A percentile compares a stretch with the other conserved stretches of the same genome.
These are phyloP conservation scores for Palythoa heliodiscus DNA, from an alignment of 92 coral and sea anemone species.

Conservation along the genomic window DNA sequence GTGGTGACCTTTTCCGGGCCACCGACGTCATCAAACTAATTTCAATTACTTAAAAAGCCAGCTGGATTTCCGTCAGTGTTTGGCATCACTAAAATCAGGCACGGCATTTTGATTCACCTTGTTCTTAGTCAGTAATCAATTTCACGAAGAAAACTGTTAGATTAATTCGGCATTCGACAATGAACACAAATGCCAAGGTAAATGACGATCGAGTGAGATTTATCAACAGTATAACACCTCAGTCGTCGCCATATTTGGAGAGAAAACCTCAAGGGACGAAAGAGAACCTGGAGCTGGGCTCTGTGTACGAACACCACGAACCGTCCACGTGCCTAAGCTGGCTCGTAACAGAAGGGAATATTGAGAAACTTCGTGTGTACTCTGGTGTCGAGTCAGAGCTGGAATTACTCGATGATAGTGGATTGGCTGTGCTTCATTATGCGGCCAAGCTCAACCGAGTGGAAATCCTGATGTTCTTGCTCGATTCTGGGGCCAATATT, in stretches of 20 bases:
- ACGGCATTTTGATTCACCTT: neutral
- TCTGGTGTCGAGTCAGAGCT: constrained; percentile 9
- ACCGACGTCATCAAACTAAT: neutral
- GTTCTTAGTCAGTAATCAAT: neutral
- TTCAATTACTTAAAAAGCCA: neutral
- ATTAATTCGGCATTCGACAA: neutral
- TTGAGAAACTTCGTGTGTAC: neutral
- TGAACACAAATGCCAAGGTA: neutral
- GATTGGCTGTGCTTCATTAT: constrained; percentile 61
- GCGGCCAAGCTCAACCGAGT: constrained; percentile 68
- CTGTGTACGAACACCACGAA: neutral
- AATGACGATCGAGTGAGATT: neutral
- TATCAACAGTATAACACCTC: neutral
- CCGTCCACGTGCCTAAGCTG: constrained; percentile 16
- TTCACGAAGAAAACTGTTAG: neutral
- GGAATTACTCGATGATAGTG: constrained; percentile 56
- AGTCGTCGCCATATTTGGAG: neutral
- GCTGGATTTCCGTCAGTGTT: neutral
- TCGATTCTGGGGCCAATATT: constrained; percentile 54
- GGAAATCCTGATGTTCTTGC: constrained; percentile 37
- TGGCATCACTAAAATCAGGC: neutral
- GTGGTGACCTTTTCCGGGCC: neutral
- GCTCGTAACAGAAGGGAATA: constrained; percentile 21
- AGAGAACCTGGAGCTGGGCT: constrained; percentile 9
- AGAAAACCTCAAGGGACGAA: constrained; percentile 8